Evolutionary conservation across 2,888 invertebrate species (phyloP), one percentile per base, ranked within the genome.

Genomic region (Trichopria drosophilae): DNA sequence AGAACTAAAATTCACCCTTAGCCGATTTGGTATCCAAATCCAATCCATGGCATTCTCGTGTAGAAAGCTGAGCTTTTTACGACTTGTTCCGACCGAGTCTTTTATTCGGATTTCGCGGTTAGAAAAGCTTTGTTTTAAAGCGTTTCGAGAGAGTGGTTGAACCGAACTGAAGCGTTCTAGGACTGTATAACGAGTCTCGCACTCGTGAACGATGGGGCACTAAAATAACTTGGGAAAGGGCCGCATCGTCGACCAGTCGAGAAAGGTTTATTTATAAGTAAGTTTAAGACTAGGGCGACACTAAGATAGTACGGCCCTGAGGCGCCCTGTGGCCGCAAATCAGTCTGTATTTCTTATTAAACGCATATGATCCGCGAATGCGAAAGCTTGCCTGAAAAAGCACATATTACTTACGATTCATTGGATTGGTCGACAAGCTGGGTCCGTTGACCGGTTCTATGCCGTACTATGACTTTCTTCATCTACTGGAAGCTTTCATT

Each of bases 251-350:
- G 48, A 40, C 50, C 60, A 58, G 59, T 64, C 63, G 56, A 50
- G 55, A 42, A 39, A 51, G 40, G 50, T 67, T 69, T 70, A 70
- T 70, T 70, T 66, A 65, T 70, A 70, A 43, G 53, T 50, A 53
- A 39, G 51, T 60, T n/a, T n/a, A n/a, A n/a, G n/a, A n/a, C n/a
- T n/a, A 4, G 24, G 31, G 41, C 13, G 16, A 43, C 23, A 32
- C 45, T n/a, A n/a, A n/a, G n/a, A n/a, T n/a, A n/a, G 42, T 63
- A 65, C 71, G 71, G 68, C 69, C 70, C 71, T 69, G 69, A 45
- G 39, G 54, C 52, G 53, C 53, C 52, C 53, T 56, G 55, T 51
- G 47, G 49, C 55, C 58, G 58, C 49, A 51, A 63, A 60, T 61
- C 60, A 64, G 61, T 62, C 59, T 57, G 59, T 51, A 46, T 52